phyloP scores from a whole-genome alignment of 2,797 vertebrate species.

The Alosa sapidissima region DNA sequence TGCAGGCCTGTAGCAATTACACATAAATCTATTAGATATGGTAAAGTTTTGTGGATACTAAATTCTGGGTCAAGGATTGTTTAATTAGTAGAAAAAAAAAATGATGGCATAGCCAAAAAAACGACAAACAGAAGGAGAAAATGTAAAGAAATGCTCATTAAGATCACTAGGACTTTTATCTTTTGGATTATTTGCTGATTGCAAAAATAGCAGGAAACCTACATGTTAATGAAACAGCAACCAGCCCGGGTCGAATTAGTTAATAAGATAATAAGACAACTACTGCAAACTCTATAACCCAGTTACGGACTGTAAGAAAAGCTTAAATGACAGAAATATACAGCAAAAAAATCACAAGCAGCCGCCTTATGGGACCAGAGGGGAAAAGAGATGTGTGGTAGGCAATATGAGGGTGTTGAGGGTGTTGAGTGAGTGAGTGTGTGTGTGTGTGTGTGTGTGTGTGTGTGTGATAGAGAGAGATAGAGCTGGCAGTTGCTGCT shows the following conservation, averaged over 20 bases:
- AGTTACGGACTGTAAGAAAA: not conserved
- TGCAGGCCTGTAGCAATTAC: not conserved
- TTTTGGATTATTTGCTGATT: not conserved
- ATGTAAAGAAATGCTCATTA: not conserved
- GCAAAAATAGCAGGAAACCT: not conserved
- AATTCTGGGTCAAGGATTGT: not conserved
- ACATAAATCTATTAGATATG: not conserved
- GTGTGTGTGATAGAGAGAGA: not conserved
- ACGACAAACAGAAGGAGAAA: not conserved
- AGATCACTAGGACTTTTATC: not conserved
- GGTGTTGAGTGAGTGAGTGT: not conserved
- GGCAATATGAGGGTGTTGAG: constrained; percentile 28
- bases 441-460: not conserved
- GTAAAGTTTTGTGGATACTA: not conserved
- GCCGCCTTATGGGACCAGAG: not conserved
- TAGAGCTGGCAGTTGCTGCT: not conserved
- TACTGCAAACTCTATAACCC: not conserved
- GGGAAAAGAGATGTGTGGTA: not conserved
- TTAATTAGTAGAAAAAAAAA: not conserved
- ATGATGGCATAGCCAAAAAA: not conserved
- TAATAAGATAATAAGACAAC: not conserved
- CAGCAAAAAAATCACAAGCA: not conserved
- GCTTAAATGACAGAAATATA: not conserved
- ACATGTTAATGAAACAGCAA: not conserved
- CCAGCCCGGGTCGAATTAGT: not conserved